These are phyloP conservation scores for Phyllopteryx taeniolatus DNA, from an alignment of 2,113 vertebrate species.

Conservation along the genomic window DNA sequence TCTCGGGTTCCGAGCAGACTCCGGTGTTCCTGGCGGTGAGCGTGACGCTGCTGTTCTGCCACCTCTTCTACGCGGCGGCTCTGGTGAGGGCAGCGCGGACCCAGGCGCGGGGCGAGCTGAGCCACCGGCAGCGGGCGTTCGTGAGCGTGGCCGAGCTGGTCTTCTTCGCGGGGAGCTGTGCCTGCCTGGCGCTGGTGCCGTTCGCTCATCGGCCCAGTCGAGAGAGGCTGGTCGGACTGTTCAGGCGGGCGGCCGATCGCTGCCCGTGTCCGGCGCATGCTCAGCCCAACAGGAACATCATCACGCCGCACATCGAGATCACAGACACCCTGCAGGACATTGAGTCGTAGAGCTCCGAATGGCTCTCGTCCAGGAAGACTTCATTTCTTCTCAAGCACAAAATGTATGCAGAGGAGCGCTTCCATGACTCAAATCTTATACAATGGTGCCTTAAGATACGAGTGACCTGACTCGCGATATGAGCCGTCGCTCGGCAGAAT, in stretches of 20 bases:
- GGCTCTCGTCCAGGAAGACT: not conserved
- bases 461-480: too few relatives aligned
- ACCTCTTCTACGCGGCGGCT: conserved; percentile 66
- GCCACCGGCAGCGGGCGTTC: conserved; percentile 41
- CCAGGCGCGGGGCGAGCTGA: conserved; percentile 21
- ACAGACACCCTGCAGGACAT: conserved; percentile 58
- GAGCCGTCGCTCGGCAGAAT: too few relatives aligned
- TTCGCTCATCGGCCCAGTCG: conserved; percentile 63
- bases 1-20: conserved; percentile 32
- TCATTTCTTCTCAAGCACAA: not conserved
- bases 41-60: conserved; percentile 42
- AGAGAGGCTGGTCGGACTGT: conserved; percentile 36
- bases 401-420: too few relatives aligned
- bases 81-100: conserved; percentile 61
- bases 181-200: conserved; percentile 62
- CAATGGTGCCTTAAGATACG: too few relatives aligned
- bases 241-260: conserved; percentile 48
- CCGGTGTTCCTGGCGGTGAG: conserved; percentile 25
- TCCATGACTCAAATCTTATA: too few relatives aligned
- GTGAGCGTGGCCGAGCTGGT: conserved; percentile 74
- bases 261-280: conserved; percentile 36
- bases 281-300: conserved; percentile 64
- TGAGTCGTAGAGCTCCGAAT: conserved; percentile 24
- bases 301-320: conserved; percentile 62
- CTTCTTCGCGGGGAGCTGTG: conserved; percentile 73